phyloP scores from a whole-genome alignment of 2,888 invertebrate species.

The Hydraecia micacea region DNA sequence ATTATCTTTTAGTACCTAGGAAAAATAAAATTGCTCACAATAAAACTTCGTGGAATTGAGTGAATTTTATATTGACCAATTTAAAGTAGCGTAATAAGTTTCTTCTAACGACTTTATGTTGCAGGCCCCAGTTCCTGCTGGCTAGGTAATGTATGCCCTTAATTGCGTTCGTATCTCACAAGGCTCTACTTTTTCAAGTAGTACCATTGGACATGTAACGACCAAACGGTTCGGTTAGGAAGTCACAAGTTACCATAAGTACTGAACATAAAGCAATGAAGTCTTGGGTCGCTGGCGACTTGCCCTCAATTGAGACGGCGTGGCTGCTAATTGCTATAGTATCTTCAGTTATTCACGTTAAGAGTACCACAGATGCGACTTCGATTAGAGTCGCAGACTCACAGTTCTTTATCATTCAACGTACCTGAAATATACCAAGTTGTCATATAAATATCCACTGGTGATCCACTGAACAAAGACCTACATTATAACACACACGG shows the following conservation, averaged over 20 bases:
- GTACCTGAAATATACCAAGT: neutral
- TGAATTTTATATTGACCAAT: conserved; percentile 72
- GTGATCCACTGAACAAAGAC: conserved; percentile 61
- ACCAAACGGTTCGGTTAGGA: conserved; percentile 53
- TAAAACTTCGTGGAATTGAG: conserved; percentile 67
- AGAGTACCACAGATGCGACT: conserved; percentile 55
- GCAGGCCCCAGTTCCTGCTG: conserved; percentile 52
- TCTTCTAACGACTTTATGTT: conserved; percentile 67
- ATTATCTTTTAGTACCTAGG: conserved; percentile 58
- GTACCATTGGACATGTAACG: conserved; percentile 57
- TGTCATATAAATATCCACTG: conserved; percentile 40
- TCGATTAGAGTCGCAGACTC: conserved; percentile 65
- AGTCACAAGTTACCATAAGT: conserved; percentile 67
- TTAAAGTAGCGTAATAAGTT: conserved; percentile 73
- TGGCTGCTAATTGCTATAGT: conserved; percentile 76
- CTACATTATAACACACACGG: conserved; percentile 57
- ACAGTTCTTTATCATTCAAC: conserved; percentile 54
- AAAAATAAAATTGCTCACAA: conserved; percentile 66
- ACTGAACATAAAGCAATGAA: conserved; percentile 67
- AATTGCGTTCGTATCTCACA: conserved; percentile 61
- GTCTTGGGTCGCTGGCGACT: conserved; percentile 65
- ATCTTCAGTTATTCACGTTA: conserved; percentile 78
- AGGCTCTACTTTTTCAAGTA: conserved; percentile 52
- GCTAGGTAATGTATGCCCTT: conserved; percentile 62
- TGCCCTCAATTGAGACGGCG: conserved; percentile 72